Conservation (phyloP, 2,797 vertebrate genomes). For the Silurus aristotelis region DNA sequence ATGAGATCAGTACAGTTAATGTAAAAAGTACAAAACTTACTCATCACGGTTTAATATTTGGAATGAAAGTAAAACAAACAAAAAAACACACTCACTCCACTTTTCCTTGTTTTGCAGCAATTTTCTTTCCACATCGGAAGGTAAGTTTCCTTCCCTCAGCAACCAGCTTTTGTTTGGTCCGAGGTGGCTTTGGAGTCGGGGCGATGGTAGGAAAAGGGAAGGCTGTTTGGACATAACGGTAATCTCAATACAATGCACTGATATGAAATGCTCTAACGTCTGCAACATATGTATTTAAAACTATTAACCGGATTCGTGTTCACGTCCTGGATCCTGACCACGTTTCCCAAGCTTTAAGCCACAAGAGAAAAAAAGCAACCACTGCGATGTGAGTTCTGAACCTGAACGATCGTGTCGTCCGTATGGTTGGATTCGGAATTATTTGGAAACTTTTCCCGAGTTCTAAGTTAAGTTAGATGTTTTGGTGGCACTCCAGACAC, state of each 20-base stretch:
- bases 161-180: constrained; percentile 91
- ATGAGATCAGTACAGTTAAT: not conserved
- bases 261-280: not conserved
- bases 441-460: not conserved
- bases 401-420: not conserved
- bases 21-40: not conserved
- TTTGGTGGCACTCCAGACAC: constrained; percentile 69
- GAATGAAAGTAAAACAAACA: not conserved
- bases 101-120: constrained; percentile 93
- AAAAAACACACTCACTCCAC: constrained; percentile 82
- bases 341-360: not conserved
- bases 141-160: constrained; percentile 91
- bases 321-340: not conserved
- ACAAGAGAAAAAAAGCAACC: not conserved
- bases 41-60: not conserved
- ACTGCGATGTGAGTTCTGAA: constrained; percentile 45
- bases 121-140: constrained; percentile 94
- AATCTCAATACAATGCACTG: constrained; percentile 26
- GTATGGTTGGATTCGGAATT: not conserved
- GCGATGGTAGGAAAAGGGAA: constrained; percentile 89
- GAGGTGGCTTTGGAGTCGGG: constrained; percentile 81
- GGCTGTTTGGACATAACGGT: constrained; percentile 68
- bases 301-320: not conserved
- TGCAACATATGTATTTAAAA: not conserved
- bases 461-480: constrained; percentile 49